phyloP scores from a whole-genome alignment of 2,888 invertebrate species.

The Gastracanthus pulcherrimus region DNA sequence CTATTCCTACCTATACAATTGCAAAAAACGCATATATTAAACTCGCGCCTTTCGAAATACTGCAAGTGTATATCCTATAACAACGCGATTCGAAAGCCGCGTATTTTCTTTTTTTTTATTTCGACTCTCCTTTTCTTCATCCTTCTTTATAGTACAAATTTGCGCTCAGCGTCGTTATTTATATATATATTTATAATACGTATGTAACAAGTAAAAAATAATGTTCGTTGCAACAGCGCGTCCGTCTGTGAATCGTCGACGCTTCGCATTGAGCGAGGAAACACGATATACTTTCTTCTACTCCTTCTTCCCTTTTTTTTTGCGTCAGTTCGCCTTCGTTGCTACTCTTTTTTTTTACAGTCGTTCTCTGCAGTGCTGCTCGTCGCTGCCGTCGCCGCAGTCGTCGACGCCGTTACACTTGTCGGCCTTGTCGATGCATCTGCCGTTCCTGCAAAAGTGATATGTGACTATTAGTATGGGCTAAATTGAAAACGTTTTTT shows the following conservation, averaged over 20 bases:
- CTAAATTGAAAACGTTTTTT: background rate
- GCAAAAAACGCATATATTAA: conserved; percentile 62
- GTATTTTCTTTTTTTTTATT: background rate
- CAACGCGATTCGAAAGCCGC: conserved; percentile 5
- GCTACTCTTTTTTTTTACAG: conserved; percentile 36
- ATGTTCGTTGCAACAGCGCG: background rate
- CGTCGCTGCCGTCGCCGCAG: conserved; percentile 85
- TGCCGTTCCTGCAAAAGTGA: conserved; percentile 81
- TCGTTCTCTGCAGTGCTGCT: conserved; percentile 78
- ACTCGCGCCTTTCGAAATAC: conserved; percentile 59
- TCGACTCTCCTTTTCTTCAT: background rate
- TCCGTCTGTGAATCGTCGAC: background rate
- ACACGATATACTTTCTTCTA: background rate
- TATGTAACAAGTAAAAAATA: conserved; percentile 49
- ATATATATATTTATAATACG: conserved; percentile 2
- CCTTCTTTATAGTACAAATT: conserved; percentile 46
- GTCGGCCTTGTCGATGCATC: conserved; percentile 81
- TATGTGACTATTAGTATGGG: no score
- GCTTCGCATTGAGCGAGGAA: background rate
- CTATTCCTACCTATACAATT: conserved; percentile 49
- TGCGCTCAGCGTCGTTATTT: conserved; percentile 49
- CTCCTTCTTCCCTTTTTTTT: background rate
- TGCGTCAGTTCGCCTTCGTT: no score
- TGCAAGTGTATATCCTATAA: conserved; percentile 46
- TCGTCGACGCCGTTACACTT: conserved; percentile 84